A percentile compares a stretch with the other conserved stretches of the same genome.
These are phyloP conservation scores for Camponotus floridanus DNA, from an alignment of 1,140 invertebrate species.

Conservation along the genomic window DNA sequence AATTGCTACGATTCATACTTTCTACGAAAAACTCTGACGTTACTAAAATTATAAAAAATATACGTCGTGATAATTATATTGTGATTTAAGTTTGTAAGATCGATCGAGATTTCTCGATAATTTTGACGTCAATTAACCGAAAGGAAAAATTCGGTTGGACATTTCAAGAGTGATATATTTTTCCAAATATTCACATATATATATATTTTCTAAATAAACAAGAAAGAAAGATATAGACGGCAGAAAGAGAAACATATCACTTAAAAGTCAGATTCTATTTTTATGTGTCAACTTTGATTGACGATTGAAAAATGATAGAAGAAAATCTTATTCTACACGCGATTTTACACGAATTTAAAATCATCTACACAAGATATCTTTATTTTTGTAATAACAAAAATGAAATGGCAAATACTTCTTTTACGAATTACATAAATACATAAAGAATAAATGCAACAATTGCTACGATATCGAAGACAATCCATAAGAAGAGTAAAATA, in stretches of 20 bases:
- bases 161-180: slow-evolving; percentile 14
- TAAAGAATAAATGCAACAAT: slow-evolving; percentile 32
- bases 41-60: neutral
- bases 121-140: neutral
- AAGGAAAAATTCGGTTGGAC: neutral
- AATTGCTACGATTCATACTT: neutral
- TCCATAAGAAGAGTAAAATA: neutral
- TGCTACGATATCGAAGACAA: slow-evolving; percentile 27
- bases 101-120: slow-evolving; percentile 15
- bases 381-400: neutral
- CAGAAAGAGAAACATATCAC: slow-evolving; percentile 3
- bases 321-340: slow-evolving; percentile 23
- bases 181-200: neutral
- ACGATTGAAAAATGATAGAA: neutral
- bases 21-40: neutral
- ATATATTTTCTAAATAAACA: neutral
- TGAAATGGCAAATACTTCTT: neutral
- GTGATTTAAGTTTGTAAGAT: slow-evolving; percentile 7
- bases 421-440: slow-evolving; percentile 3
- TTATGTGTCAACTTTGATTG: slow-evolving; percentile 12
- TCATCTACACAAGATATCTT: neutral
- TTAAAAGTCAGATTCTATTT: slow-evolving; percentile 28
- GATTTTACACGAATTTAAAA: neutral
- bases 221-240: neutral
- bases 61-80: neutral